Percentiles rank a stretch among this genome's conserved stretches.
Conservation (phyloP, 1,140 invertebrate genomes). For the Drosophila pseudoananassae region DNA sequence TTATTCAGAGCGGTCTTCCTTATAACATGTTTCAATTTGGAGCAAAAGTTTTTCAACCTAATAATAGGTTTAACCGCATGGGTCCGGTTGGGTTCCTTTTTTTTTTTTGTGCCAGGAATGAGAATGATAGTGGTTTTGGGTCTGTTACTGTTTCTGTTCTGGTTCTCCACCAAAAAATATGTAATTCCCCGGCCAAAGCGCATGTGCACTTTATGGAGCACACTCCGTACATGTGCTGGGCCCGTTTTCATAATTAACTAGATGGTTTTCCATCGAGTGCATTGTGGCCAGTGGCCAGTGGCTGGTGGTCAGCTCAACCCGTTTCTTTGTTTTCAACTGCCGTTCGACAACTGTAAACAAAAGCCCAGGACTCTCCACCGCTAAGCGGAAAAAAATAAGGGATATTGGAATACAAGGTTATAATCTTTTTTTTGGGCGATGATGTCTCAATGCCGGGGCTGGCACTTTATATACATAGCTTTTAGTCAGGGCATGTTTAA, state of each 20-base stretch:
- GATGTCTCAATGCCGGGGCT: constrained; percentile 34
- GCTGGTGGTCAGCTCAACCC: constrained; percentile 12
- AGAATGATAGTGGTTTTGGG: constrained; percentile 10
- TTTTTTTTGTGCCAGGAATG: constrained; percentile 4
- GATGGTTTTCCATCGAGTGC: constrained; percentile 63
- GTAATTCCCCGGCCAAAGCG: constrained; percentile 32
- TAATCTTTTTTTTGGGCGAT: constrained; percentile 29
- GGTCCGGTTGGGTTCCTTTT: constrained; percentile 45
- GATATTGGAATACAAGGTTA: constrained; percentile 46
- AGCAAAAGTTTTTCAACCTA: constrained; percentile 69
- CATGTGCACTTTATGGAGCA: constrained; percentile 66
- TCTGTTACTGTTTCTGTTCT: constrained; percentile 26
- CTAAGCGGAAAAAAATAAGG: neutral
- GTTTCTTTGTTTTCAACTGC: constrained; percentile 4
- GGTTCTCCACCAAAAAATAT: constrained; percentile 4
- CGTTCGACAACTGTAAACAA: constrained; percentile 35
- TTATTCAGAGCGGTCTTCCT: constrained; percentile 6
- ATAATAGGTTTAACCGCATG: constrained; percentile 82
- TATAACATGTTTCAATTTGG: constrained; percentile 72
- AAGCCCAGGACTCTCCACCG: constrained; percentile 29
- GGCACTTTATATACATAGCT: neutral
- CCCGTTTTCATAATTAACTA: constrained; percentile 77
- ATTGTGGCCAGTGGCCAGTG: constrained; percentile 37
- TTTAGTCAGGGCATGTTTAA: constrained; percentile 19
- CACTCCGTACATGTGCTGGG: constrained; percentile 29